Evolutionary conservation across 2,888 invertebrate genomes (phyloP).

Genomic region (Apamea anceps): DNA sequence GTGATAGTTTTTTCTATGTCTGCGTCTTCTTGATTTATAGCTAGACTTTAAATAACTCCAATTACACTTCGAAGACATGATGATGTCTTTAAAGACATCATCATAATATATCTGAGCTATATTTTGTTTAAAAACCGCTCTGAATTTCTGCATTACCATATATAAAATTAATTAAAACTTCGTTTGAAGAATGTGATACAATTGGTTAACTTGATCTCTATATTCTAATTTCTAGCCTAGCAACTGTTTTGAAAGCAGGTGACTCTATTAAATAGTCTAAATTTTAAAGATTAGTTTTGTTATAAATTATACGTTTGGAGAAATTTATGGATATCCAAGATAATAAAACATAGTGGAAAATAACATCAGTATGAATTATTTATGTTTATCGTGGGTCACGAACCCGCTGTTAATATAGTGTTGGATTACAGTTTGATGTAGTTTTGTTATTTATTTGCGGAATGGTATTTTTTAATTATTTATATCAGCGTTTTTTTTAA

Average conservation of each 20-base stretch:
- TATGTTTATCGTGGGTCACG: slow-evolving; percentile 29
- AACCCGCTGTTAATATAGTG: slow-evolving; percentile 10
- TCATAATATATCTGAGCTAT: slow-evolving; percentile 5
- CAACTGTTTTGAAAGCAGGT: slow-evolving; percentile 33
- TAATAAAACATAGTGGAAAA: slow-evolving; percentile 41
- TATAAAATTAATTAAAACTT: slow-evolving; percentile 37
- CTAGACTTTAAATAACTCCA: slow-evolving; percentile 2
- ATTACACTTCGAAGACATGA: slow-evolving; percentile 26
- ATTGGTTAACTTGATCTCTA: slow-evolving; percentile 44
- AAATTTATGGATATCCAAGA: slow-evolving; percentile 48
- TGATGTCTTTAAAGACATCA: slow-evolving; percentile 12
- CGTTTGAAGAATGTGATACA: slow-evolving; percentile 7
- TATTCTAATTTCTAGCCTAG: slow-evolving; percentile 17
- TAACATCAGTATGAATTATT: slow-evolving; percentile 40
- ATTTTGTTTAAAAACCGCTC: slow-evolving; percentile 20
- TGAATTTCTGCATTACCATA: slow-evolving; percentile 18
- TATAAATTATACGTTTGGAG: slow-evolving; percentile 46
- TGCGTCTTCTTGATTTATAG: slow-evolving; percentile 8
- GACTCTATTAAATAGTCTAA: slow-evolving; percentile 20
- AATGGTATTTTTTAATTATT: neutral
- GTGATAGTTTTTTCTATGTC: neutral
- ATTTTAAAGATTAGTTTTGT: slow-evolving; percentile 31
- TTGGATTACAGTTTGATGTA: slow-evolving; percentile 26
- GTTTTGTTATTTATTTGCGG: slow-evolving; percentile 17
- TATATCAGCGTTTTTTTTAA: neutral